Evolutionary conservation across 2,888 invertebrate genomes (phyloP), one percentile per base, ranked within the genome.

Genomic region (Galerucella calmariensis): DNA sequence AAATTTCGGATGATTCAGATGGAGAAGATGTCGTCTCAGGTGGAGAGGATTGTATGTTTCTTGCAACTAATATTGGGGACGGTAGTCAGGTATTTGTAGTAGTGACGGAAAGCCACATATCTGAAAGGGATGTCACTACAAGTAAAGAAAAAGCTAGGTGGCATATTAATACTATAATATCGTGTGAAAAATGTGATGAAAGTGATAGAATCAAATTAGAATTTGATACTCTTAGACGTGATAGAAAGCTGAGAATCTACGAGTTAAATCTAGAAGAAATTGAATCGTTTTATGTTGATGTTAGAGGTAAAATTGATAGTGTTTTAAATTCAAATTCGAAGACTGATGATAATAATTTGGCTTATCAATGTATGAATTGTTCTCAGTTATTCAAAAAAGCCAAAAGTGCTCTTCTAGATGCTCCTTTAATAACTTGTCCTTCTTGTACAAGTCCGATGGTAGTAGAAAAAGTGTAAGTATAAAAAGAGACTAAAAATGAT

Each of bases 281-380:
- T 68, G 89, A 90, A 82, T 80, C 81, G 58, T 83, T 87, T 68
- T 75, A 82, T 12, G 79, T 79, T 62, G 79, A 79, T 69, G 75
- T 87, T 4, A 79, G 80, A n/a, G 79, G 81, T 44, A 83, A 84
- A 59, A 81, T 86, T 44, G 78, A 79, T 9, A 80, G 81, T 12
- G 77, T 79, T 41, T 35, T 46, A 10, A 65, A 46, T 20, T 46
- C 44, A 16, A 41, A 46, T 44, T 46, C 44, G n/a, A 79, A 81
- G 67, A 76, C 75, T 58, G 80, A 89, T 79, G 88, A 89, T 85
- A 89, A 89, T 75, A 88, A 90, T 80, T 87, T 85, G 41, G 83
- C 88, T 3, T 91, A 89, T 82, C 87, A 88, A 78, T 93, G 93
- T 82, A 89, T 92, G 83, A 92, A 91, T 83, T 93, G 93, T 80